Conservation (phyloP, 2,113 vertebrate genomes). For the Cyprichromis sp. region DNA sequence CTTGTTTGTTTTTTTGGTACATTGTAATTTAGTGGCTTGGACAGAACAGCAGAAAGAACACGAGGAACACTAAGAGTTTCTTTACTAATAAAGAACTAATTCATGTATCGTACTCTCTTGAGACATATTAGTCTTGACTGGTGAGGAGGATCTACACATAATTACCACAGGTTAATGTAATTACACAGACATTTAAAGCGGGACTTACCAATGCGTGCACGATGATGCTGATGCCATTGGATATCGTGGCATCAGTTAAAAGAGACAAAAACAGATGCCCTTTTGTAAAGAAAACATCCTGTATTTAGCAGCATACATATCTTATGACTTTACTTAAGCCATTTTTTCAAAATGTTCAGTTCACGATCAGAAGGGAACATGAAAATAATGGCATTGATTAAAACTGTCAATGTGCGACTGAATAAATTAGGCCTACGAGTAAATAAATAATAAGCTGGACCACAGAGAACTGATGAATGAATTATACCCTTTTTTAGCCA, state of each 20-base stretch:
- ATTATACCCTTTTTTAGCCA: conserved; percentile 43
- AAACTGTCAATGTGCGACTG: conserved; percentile 7
- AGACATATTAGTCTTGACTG: conserved; percentile 32
- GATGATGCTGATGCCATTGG: background rate
- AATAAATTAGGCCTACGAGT: conserved; percentile 31
- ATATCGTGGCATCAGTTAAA: background rate
- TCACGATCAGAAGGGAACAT: background rate
- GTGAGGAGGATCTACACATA: conserved; percentile 27
- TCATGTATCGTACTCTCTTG: conserved; percentile 18
- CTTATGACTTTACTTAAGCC: background rate
- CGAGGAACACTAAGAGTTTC: background rate
- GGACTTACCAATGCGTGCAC: background rate
- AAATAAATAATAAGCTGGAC: conserved; percentile 51
- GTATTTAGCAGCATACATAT: background rate
- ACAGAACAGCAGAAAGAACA: background rate
- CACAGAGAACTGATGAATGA: conserved; percentile 38
- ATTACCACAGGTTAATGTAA: conserved; percentile 44
- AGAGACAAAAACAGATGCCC: background rate
- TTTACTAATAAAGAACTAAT: conserved; percentile 27
- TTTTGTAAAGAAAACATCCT: background rate
- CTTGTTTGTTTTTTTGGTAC: background rate
- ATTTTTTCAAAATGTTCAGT: background rate
- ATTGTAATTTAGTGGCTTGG: background rate
- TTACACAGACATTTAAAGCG: conserved; percentile 5
- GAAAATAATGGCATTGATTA: conserved; percentile 21